Evolutionary conservation across 1,140 invertebrate species (phyloP), one percentile per base, ranked within the genome.

Genomic region (Zaprionus taronus): DNA sequence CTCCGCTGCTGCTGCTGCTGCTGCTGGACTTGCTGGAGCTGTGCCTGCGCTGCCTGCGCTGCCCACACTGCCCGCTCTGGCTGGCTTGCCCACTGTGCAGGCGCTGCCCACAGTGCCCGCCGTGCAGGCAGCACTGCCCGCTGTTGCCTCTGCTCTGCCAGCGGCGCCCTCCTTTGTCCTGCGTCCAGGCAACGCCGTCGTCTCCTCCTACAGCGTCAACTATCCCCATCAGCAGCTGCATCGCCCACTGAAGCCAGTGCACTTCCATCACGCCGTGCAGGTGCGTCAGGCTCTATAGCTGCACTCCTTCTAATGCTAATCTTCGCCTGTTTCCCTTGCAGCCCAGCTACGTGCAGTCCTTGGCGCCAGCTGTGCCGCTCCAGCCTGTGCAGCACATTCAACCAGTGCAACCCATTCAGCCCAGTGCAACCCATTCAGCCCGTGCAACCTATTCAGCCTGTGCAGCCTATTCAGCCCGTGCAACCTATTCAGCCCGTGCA

Each of bases 171-270:
- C 87, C 14, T 92, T 74, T 51, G 60, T 92, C 20, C 66, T 92
- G 60, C 84, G 91, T 38, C 91, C 91, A 1, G 91, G 91, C 44
- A 83, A 83, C 15, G 91, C 91, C 2, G 61, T 91, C 2, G 91
- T 92, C 38, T 86, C 91, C 57, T 92, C 91, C 0, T 92, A 92
- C 79, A 92, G 83, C 51, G 87, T 90, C 67, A 92, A 86, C 65
- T 92, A 92, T 74, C 91, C 91, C 11, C 86, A 85, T 26, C 91
- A 91, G 53, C 80, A 80, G 57, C 28, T 87, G 36, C 91, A 87
- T 14, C 81, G 87, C 58, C 82, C 87, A 4, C 64, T 84, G 0
- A 85, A 80, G 44, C 85, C 85, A 0, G 7, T 85, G 24, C 85
- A 90, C 22, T 90, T 82, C 41, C 85, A 90, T 60, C 83, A 85